These are phyloP conservation scores for Aphrophora alni DNA, from an alignment of 2,888 invertebrate genomes.

Conservation along the genomic window DNA sequence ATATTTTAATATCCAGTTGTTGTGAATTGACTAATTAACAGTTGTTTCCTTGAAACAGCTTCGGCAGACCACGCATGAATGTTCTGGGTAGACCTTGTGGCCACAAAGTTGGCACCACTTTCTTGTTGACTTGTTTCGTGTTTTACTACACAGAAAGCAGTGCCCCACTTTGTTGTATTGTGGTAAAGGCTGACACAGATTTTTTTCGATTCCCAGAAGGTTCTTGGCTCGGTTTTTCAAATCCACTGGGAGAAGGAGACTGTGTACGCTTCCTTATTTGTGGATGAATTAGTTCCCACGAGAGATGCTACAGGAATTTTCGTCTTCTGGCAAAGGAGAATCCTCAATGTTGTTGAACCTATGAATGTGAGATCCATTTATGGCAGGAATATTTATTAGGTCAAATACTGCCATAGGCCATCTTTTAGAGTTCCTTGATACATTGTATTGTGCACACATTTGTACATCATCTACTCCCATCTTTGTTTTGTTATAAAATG, in stretches of 20 bases:
- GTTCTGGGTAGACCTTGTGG: constrained; percentile 20
- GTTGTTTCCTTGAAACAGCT: no score
- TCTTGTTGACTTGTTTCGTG: neutral
- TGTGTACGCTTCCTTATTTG: neutral
- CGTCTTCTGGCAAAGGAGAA: neutral
- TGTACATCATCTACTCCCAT: constrained; percentile 51
- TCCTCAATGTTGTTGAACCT: neutral
- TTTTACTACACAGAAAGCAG: constrained; percentile 2
- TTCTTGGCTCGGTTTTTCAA: neutral
- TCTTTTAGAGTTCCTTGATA: constrained; percentile 47
- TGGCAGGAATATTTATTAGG: constrained; percentile 49
- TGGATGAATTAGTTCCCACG: constrained; percentile 1
- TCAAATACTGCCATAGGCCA: constrained; percentile 51
- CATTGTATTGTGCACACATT: constrained; percentile 48
- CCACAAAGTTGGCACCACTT: constrained; percentile 15
- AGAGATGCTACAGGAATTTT: neutral
- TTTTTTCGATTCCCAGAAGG: neutral
- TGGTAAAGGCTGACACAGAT: neutral
- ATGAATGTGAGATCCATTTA: constrained; percentile 44
- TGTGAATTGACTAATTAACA: no score
- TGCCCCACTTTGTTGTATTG: neutral
- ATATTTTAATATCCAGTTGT: no score
- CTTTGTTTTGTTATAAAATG: constrained; percentile 52
- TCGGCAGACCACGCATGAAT: neutral
- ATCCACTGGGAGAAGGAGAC: neutral